phyloP scores from a whole-genome alignment of 2,797 vertebrate genomes.

The Atherinosoma microstoma region DNA sequence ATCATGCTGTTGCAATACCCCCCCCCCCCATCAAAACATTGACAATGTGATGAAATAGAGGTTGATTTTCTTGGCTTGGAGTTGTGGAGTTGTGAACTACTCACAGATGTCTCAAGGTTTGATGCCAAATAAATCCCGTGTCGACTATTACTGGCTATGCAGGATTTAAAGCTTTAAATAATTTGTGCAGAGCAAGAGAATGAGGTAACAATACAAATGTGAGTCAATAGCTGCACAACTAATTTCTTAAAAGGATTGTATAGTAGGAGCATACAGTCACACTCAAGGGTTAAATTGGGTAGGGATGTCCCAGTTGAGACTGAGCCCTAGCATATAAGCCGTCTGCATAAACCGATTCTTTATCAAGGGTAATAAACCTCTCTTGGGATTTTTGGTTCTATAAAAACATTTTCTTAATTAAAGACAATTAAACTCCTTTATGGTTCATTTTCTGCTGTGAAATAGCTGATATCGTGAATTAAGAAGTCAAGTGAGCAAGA shows the following conservation, averaged over 20 bases:
- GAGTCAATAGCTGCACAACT: neutral
- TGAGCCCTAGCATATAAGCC: too few species aligned
- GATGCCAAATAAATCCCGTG: neutral
- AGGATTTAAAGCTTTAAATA: neutral
- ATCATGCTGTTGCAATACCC: conserved; percentile 24
- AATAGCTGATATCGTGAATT: too few species aligned
- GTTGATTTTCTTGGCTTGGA: conserved; percentile 44
- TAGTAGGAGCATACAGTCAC: neutral
- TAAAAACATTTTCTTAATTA: too few species aligned
- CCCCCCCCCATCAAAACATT: conserved; percentile 28
- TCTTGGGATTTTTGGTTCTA: too few species aligned
- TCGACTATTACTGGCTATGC: neutral
- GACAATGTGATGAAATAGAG: conserved; percentile 44
- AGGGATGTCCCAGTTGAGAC: too few species aligned
- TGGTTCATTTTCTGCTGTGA: too few species aligned
- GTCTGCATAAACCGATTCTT: too few species aligned
- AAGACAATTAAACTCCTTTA: too few species aligned
- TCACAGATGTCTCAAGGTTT: conserved; percentile 19
- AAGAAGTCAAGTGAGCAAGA: too few species aligned
- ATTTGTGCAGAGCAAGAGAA: neutral
- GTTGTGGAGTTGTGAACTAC: conserved; percentile 7
- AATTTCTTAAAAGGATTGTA: neutral
- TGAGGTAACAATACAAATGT: neutral
- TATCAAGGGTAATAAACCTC: too few species aligned
- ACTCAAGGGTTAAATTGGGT: too few species aligned